Evolutionary conservation across 2,888 invertebrate species (phyloP).

Genomic region (Caenorhabditis panamensis): DNA sequence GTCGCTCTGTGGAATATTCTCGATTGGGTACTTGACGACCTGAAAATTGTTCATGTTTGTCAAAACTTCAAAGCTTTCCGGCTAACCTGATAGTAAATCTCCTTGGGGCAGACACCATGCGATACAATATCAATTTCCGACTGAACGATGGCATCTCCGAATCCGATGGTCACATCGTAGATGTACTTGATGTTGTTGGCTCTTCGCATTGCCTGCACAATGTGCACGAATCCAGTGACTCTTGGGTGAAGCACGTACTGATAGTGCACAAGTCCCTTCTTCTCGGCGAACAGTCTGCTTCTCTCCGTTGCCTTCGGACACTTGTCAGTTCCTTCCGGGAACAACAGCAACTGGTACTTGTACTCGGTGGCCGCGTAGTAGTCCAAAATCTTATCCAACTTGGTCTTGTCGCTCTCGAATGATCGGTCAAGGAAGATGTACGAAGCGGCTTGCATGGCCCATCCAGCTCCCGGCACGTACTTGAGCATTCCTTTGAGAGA

Average conservation of each 20-base stretch:
- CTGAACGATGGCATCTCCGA: constrained; percentile 88
- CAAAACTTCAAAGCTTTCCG: not conserved
- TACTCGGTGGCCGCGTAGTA: constrained; percentile 87
- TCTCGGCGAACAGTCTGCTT: constrained; percentile 87
- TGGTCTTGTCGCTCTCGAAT: constrained; percentile 88
- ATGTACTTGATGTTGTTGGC: constrained; percentile 86
- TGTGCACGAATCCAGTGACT: constrained; percentile 87
- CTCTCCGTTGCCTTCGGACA: constrained; percentile 86
- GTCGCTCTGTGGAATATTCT: constrained; percentile 79
- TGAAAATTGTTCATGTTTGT: constrained; percentile 32
- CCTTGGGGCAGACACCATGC: constrained; percentile 86
- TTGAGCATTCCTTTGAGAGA: constrained; percentile 86
- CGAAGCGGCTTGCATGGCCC: constrained; percentile 90
- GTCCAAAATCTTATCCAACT: constrained; percentile 86
- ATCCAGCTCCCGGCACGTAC: constrained; percentile 80
- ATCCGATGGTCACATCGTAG: constrained; percentile 89
- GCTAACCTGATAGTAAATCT: constrained; percentile 88
- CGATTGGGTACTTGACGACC: constrained; percentile 72
- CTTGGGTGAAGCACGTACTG: constrained; percentile 90
- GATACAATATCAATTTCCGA: constrained; percentile 87
- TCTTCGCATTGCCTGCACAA: constrained; percentile 83
- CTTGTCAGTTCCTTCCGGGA: constrained; percentile 92
- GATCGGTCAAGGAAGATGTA: constrained; percentile 90
- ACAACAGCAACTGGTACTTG: constrained; percentile 87
- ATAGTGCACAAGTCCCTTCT: constrained; percentile 84